Evolutionary conservation across 2,888 invertebrate genomes (phyloP).

Genomic region (Lochmaea crataegi): DNA sequence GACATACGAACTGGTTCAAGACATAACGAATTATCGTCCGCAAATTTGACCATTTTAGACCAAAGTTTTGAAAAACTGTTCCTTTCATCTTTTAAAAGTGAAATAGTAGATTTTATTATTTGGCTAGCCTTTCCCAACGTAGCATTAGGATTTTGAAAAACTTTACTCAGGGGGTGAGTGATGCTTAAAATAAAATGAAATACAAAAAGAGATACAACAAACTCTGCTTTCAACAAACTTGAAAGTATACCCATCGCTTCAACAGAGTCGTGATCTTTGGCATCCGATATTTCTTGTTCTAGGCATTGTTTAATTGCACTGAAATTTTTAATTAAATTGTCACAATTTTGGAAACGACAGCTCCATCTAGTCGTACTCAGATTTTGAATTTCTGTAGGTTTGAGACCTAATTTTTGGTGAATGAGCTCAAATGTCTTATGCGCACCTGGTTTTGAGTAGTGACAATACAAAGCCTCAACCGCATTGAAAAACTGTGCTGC

Average conservation of each 20-base stretch:
- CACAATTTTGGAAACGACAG: slow-evolving; percentile 37
- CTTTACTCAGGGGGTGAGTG: slow-evolving; percentile 5
- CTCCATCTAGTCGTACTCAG: slow-evolving; percentile 39
- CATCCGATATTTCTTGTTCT: slow-evolving; percentile 2
- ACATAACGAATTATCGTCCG: too few relatives aligned
- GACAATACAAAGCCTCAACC: slow-evolving; percentile 39
- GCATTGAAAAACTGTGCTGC: slow-evolving; percentile 34
- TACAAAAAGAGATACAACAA: not conserved
- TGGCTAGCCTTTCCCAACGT: slow-evolving; percentile 6
- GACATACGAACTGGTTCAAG: too few relatives aligned
- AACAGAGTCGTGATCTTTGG: slow-evolving; percentile 25
- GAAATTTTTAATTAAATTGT: slow-evolving; percentile 34
- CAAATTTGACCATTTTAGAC: too few relatives aligned
- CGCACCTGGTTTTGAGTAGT: slow-evolving; percentile 40
- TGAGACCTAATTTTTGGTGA: slow-evolving; percentile 30
- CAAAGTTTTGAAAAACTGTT: too few relatives aligned
- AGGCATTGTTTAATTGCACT: slow-evolving; percentile 28
- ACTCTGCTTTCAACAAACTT: not conserved
- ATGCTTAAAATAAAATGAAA: slow-evolving; percentile 17
- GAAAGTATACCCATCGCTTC: slow-evolving; percentile 3
- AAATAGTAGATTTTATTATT: slow-evolving; percentile 13
- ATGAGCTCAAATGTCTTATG: slow-evolving; percentile 34
- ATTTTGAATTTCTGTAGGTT: slow-evolving; percentile 37
- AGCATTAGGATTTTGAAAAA: slow-evolving; percentile 13
- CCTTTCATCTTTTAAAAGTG: not conserved